A percentile compares a stretch with the other conserved stretches of the same genome.
phyloP scores from a whole-genome alignment of 64 coral and sea anemone species.

The Montipora sp. region DNA sequence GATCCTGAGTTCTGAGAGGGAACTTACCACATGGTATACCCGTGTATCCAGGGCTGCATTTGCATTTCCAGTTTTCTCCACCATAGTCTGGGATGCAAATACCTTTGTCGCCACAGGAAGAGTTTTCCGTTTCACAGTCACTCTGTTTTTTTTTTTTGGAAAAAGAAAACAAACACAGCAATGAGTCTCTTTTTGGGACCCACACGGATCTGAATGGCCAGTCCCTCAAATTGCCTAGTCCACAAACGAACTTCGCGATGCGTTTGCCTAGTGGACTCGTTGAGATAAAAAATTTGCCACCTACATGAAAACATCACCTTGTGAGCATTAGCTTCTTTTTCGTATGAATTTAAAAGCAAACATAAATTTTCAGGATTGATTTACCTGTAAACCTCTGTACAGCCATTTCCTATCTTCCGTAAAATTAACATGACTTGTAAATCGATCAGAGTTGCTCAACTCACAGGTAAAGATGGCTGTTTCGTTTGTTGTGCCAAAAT shows the following conservation, averaged over 20 bases:
- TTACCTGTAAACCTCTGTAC: not conserved
- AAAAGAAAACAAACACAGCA: not conserved
- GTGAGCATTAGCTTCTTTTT: no score
- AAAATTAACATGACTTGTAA: not conserved
- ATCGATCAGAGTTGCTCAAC: conserved; percentile 10
- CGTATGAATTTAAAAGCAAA: no score
- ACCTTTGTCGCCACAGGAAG: not conserved
- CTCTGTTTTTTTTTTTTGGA: not conserved
- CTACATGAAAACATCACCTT: no score
- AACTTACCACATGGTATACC: not conserved
- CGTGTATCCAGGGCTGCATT: not conserved
- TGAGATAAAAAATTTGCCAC: no score
- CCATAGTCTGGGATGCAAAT: not conserved
- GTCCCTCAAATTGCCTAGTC: no score
- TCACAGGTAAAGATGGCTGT: not conserved
- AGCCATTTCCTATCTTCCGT: not conserved
- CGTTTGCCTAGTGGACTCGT: no score
- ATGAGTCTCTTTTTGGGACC: no score
- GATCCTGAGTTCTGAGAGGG: no score
- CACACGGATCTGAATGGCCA: no score
- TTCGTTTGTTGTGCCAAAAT: not conserved
- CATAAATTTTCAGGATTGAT: no score
- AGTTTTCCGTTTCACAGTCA: not conserved
- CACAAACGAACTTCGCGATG: no score
- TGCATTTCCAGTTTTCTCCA: not conserved